Evolutionary conservation across 2,113 vertebrate genomes (phyloP).

Genomic region (Forbesichthys agassizii): DNA sequence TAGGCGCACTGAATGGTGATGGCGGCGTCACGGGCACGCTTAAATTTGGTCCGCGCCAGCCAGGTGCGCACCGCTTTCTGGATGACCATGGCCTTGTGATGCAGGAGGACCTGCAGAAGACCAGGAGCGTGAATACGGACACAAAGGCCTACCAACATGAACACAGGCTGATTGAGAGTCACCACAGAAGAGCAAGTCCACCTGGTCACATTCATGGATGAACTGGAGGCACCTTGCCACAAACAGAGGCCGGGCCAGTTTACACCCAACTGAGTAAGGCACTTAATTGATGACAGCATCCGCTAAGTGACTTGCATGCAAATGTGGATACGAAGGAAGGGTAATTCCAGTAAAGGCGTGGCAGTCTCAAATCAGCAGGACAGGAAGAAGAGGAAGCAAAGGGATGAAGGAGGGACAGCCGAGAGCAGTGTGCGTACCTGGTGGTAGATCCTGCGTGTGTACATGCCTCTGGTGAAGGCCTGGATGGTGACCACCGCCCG

Average conservation of each 20-base stretch:
- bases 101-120: slow-evolving; percentile 78
- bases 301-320: too few relatives aligned
- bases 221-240: slow-evolving; percentile 2
- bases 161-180: background rate
- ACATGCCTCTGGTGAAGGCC: slow-evolving; percentile 86
- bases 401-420: too few relatives aligned
- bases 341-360: too few relatives aligned
- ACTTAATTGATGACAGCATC: too few relatives aligned
- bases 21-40: slow-evolving; percentile 68
- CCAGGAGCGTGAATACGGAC: background rate
- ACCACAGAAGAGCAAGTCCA: background rate
- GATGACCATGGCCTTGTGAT: slow-evolving; percentile 89
- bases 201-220: slow-evolving; percentile 22
- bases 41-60: slow-evolving; percentile 78
- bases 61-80: slow-evolving; percentile 83
- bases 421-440: slow-evolving; percentile 74
- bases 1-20: slow-evolving; percentile 86
- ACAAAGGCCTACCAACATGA: background rate
- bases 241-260: background rate
- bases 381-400: too few relatives aligned
- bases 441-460: slow-evolving; percentile 80
- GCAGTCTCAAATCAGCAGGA: too few relatives aligned
- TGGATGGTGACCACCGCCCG: slow-evolving; percentile 82
- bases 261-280: too few relatives aligned
- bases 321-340: too few relatives aligned